These are phyloP conservation scores for Gallinago nigripennis DNA, from an alignment of 2,797 vertebrate genomes.

Conservation along the genomic window DNA sequence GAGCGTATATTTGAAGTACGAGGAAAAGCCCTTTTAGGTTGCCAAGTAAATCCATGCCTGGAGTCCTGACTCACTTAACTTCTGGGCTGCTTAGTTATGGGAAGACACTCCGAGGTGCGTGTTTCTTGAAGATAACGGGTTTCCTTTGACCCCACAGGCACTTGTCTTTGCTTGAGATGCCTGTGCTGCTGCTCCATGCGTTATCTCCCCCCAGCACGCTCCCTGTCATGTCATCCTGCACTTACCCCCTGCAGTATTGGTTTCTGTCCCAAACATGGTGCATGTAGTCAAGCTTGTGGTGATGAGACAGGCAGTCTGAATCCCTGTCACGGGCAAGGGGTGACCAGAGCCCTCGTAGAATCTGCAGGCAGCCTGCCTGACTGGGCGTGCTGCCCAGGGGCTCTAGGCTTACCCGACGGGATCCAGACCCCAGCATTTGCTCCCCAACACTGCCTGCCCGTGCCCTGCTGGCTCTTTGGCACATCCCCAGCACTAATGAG, in stretches of 20 bases:
- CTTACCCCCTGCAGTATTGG: not conserved
- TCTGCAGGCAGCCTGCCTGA: not conserved
- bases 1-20: not conserved
- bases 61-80: slow-evolving; percentile 24
- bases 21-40: slow-evolving; percentile 16
- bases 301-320: not conserved
- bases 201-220: slow-evolving; percentile 26
- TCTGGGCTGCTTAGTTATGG: slow-evolving; percentile 3
- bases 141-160: slow-evolving; percentile 11
- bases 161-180: not conserved
- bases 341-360: not conserved
- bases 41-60: slow-evolving; percentile 15
- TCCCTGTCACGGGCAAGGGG: not conserved
- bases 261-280: not conserved
- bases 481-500: not conserved
- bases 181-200: not conserved
- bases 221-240: not conserved
- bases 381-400: accelerated
- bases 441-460: not conserved
- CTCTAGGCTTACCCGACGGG: not conserved
- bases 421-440: not conserved
- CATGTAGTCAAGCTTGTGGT: not conserved
- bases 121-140: slow-evolving; percentile 47
- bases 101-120: not conserved
- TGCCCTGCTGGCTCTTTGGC: not conserved